Percentiles rank a stretch among this genome's conserved stretches.
Evolutionary conservation across 2,113 vertebrate genomes (phyloP).

Genomic region (Platichthys stellatus): DNA sequence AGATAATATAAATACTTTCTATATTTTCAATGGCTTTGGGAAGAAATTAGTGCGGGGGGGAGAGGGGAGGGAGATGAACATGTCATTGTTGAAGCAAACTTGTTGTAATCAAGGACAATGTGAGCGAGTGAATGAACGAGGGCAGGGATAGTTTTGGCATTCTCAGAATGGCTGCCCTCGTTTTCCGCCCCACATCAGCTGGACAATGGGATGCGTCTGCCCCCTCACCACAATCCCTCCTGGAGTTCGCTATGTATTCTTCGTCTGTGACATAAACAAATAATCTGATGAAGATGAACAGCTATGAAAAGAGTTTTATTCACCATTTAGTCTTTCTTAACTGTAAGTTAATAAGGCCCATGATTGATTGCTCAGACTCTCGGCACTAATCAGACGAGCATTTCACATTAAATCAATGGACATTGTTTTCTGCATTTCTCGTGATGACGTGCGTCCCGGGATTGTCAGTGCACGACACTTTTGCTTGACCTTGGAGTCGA

Average conservation of each 20-base stretch:
- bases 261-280: conserved; percentile 28
- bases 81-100: conserved; percentile 6
- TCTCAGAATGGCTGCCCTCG: conserved; percentile 74
- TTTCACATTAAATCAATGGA: not conserved
- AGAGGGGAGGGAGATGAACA: not conserved
- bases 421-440: not conserved
- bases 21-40: no score
- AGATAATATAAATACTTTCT: no score
- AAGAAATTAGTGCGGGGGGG: not conserved
- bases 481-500: conserved; percentile 55
- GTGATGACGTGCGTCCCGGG: not conserved
- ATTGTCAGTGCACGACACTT: conserved; percentile 10
- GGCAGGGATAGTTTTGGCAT: conserved; percentile 40
- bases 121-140: conserved; percentile 4
- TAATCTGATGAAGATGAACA: not conserved
- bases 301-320: not conserved
- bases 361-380: not conserved
- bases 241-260: conserved; percentile 21
- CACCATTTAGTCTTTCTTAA: not conserved
- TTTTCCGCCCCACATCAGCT: conserved; percentile 82
- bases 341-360: not conserved
- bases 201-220: conserved; percentile 75
- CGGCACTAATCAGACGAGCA: not conserved
- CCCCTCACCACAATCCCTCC: conserved; percentile 28
- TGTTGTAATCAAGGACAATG: not conserved